Base-by-base conservation (phyloP, 2,888 invertebrate species). In the Lepeophtheirus nordmannii region DNA sequence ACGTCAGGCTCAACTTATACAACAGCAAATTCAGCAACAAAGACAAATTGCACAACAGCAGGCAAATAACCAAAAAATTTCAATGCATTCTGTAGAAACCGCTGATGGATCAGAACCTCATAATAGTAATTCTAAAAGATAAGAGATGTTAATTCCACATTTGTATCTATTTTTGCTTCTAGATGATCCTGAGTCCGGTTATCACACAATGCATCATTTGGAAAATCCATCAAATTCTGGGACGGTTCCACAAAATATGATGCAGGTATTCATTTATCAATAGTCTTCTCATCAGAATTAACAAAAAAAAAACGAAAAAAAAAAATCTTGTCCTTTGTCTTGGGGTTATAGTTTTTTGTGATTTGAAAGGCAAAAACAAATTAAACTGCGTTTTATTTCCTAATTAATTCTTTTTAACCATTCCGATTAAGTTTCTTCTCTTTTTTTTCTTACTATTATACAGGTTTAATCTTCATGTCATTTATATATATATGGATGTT, bases 1-100 rank as follows among this genome's bases (percentile, higher is more conserved):
- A 23, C 70, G 68, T 68, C 71, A 70, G 30, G 72, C 72, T 59
- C 71, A 69, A 62, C 68, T 64, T 59, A 69, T 71, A 39, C 71
- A 70, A 56, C 70, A 71, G 20, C 69, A 70, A 39, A 71, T 22
- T 67, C 67, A 56, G 37, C 67, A 69, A 40, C 38, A 38, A 38
- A 58, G 64, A 65, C 67, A 61, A 66, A 41, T 63, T 7, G 39
- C 41, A 22, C 64, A 68, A 41, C 67, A 68, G 20, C 58, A 68
- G 30, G 30, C 30, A 30, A 30, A 30, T 30, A 30, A 30, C 30
- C 30, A 30, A 30, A 30, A 30, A 5, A 5, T 30, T 30, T 30
- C 30, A 30, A 30, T 30, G 30, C 30, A 30, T 30, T 30, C 30
- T 30, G 30, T 30, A 30, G 30, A 30, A 30, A 30, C 30, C 30